Conservation (phyloP, 2,888 invertebrate genomes). For the Chamaedrilus cognettii region DNA sequence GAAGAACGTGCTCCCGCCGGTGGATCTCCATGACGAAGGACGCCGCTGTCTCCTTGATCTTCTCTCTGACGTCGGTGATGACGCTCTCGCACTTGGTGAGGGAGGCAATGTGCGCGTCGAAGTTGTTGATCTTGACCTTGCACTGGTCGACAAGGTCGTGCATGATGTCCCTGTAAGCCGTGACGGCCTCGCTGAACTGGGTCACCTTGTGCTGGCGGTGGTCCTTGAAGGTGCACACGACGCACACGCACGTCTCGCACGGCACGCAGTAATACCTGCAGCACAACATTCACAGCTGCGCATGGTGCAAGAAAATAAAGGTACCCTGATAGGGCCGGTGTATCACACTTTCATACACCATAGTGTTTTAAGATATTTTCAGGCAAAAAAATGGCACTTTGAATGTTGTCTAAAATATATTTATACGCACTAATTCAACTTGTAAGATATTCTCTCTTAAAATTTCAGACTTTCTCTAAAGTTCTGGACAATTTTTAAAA, state of each 20-base stretch:
- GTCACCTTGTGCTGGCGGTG: constrained; percentile 42
- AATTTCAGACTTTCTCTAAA: too few relatives aligned
- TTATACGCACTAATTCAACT: too few relatives aligned
- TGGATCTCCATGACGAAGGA: constrained; percentile 57
- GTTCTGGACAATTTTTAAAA: too few relatives aligned
- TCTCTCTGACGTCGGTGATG: constrained; percentile 56
- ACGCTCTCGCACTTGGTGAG: constrained; percentile 52
- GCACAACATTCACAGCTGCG: too few relatives aligned
- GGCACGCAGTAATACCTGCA: constrained; percentile 59
- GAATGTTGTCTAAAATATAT: too few relatives aligned
- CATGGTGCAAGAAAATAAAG: too few relatives aligned
- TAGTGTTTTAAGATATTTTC: too few relatives aligned
- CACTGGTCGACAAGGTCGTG: constrained; percentile 51
- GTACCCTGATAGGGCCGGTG: too few relatives aligned
- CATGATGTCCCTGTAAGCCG: constrained; percentile 57
- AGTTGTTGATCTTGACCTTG: constrained; percentile 52
- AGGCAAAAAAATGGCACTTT: too few relatives aligned
- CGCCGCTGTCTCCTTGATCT: constrained; percentile 56
- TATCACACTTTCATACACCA: too few relatives aligned
- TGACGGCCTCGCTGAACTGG: constrained; percentile 49
- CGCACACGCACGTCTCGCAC: constrained; percentile 59
- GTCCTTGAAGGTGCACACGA: constrained; percentile 60
- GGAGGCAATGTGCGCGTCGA: constrained; percentile 51
- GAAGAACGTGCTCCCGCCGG: constrained; percentile 53
- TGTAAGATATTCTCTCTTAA: too few relatives aligned